Conservation (phyloP, 2,113 vertebrate species). For the Dermatemys mawii region DNA sequence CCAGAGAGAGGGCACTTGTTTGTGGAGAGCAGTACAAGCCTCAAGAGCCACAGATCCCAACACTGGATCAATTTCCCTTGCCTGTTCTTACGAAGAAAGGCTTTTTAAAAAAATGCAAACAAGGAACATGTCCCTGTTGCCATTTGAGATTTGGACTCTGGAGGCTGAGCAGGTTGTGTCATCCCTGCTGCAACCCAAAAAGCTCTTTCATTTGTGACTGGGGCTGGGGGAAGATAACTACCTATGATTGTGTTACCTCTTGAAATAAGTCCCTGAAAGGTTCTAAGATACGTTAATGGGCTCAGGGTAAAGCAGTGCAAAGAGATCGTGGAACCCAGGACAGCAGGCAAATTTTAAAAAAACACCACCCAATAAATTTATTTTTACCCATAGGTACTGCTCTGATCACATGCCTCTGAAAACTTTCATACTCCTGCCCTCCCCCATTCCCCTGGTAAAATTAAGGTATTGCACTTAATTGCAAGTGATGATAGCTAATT, state of each 20-base stretch:
- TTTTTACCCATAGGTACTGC: neutral
- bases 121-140: neutral
- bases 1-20: neutral
- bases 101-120: neutral
- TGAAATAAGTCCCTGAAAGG: neutral
- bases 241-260: neutral
- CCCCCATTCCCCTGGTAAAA: neutral
- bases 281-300: neutral
- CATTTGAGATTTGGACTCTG: neutral
- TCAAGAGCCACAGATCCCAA: neutral
- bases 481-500: neutral
- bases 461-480: neutral
- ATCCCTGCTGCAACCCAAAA: neutral
- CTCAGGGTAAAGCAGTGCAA: neutral
- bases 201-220: neutral
- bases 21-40: neutral
- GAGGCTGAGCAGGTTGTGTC: neutral
- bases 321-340: neutral
- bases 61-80: neutral
- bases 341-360: neutral
- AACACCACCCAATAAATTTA: neutral
- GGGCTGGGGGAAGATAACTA: neutral
- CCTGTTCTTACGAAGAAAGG: neutral
- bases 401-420: neutral
- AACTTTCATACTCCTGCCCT: neutral